A percentile compares a stretch with the other conserved stretches of the same genome.
phyloP scores from a whole-genome alignment of 92 coral and sea anemone species.

The Parazoanthus atlanticus region DNA sequence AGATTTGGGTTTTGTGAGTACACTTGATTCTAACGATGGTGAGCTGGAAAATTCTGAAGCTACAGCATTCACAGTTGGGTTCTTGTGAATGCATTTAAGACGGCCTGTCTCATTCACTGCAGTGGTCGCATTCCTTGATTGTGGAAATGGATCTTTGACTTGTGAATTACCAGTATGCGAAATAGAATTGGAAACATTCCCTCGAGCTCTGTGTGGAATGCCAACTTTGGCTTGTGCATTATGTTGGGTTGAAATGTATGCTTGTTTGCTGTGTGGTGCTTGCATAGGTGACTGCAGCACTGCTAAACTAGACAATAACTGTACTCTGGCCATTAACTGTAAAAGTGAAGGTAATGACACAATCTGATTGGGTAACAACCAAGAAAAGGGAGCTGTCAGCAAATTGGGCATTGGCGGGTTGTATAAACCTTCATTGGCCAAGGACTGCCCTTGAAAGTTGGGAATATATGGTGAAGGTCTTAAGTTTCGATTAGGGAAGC shows the following conservation, averaged over 20 bases:
- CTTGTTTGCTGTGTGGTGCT: neutral
- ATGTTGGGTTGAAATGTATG: neutral
- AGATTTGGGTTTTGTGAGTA: neutral
- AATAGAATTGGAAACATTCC: neutral
- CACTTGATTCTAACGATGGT: neutral
- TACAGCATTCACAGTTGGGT: neutral
- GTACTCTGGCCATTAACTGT: neutral
- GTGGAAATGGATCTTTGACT: neutral
- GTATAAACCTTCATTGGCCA: neutral
- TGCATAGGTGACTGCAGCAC: neutral
- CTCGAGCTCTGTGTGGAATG: neutral
- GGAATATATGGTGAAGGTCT: neutral
- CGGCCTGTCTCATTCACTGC: neutral
- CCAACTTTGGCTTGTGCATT: neutral
- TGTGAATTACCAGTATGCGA: neutral
- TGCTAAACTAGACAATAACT: neutral
- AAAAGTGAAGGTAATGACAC: neutral
- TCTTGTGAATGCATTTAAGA: neutral
- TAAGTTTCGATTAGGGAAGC: constrained; percentile 13
- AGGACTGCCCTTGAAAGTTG: neutral
- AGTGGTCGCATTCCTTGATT: neutral
- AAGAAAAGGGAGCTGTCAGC: neutral
- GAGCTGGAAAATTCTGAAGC: neutral
- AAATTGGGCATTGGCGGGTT: constrained; percentile 9
- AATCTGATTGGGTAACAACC: neutral